Evolutionary conservation across 2,888 invertebrate species (phyloP).

Genomic region (Glaucopsyche alexis): DNA sequence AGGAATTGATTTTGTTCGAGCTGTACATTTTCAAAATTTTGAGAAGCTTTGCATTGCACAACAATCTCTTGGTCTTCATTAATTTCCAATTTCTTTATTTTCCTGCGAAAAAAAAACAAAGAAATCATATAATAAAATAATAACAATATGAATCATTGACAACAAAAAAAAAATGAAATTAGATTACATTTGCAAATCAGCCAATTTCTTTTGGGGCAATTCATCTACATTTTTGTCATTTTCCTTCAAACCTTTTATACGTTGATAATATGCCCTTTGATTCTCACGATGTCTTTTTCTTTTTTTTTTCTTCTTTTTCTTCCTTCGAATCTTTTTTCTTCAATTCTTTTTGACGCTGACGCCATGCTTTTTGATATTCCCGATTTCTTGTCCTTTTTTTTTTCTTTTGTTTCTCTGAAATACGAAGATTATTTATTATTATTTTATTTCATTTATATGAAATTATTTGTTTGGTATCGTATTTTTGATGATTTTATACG

Average conservation of each 20-base stretch:
- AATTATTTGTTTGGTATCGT: too few species aligned
- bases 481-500: too few species aligned
- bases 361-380: not conserved
- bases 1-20: too few species aligned
- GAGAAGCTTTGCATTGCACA: too few species aligned
- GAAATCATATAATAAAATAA: too few species aligned
- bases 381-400: not conserved
- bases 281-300: not conserved
- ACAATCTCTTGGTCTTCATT: too few species aligned
- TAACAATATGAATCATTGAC: not conserved
- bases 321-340: not conserved
- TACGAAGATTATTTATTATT: not conserved
- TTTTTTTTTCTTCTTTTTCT: not conserved
- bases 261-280: not conserved
- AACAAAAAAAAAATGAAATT: not conserved
- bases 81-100: too few species aligned
- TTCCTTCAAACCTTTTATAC: not conserved
- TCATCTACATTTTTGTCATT: not conserved
- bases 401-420: conserved; percentile 9
- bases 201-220: not conserved
- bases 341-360: not conserved
- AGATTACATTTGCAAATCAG: not conserved
- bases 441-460: too few species aligned
- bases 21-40: too few species aligned
- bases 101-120: too few species aligned